Conservation (phyloP, 2,797 vertebrate genomes). For the Parauchenoglanis punctatus region DNA sequence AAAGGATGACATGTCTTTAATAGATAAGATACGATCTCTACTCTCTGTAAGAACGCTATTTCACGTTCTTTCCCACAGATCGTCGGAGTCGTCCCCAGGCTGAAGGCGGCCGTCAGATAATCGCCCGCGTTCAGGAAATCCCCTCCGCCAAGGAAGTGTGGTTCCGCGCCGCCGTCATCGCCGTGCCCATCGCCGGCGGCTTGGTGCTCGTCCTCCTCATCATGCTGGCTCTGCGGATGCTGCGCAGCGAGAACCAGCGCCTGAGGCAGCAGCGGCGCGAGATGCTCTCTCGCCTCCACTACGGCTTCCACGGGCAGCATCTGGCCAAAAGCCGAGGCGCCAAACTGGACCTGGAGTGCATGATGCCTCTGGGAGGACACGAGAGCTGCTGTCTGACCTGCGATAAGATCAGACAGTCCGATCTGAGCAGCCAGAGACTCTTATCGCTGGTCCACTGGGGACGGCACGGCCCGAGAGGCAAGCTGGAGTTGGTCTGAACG, state of each 20-base stretch:
- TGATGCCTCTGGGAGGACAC: constrained; percentile 93
- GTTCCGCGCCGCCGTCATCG: constrained; percentile 96
- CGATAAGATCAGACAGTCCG: constrained; percentile 91
- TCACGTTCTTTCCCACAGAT: constrained; percentile 22
- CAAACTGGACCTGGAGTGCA: constrained; percentile 95
- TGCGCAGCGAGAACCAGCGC: constrained; percentile 93
- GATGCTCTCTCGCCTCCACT: constrained; percentile 96
- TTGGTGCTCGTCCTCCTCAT: constrained; percentile 94
- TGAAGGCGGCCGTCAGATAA: constrained; percentile 83
- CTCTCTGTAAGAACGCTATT: neutral
- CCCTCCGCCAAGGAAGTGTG: constrained; percentile 93
- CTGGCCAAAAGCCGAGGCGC: constrained; percentile 89
- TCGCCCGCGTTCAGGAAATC: constrained; percentile 92
- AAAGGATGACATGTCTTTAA: neutral
- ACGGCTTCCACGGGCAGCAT: constrained; percentile 94
- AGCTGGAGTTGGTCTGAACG: constrained; percentile 93
- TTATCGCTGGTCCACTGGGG: constrained; percentile 96
- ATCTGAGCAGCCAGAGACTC: constrained; percentile 86
- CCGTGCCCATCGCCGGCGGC: constrained; percentile 94
- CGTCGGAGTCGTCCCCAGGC: constrained; percentile 76
- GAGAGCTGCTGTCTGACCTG: constrained; percentile 97
- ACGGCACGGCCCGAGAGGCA: constrained; percentile 92
- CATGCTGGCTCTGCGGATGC: constrained; percentile 92
- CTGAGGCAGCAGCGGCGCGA: constrained; percentile 92
- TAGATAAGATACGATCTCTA: neutral